These are phyloP conservation scores for Strongylocentrotus purpuratus DNA, from an alignment of 35 echinoderm and acorn worm genomes.

Conservation along the genomic window DNA sequence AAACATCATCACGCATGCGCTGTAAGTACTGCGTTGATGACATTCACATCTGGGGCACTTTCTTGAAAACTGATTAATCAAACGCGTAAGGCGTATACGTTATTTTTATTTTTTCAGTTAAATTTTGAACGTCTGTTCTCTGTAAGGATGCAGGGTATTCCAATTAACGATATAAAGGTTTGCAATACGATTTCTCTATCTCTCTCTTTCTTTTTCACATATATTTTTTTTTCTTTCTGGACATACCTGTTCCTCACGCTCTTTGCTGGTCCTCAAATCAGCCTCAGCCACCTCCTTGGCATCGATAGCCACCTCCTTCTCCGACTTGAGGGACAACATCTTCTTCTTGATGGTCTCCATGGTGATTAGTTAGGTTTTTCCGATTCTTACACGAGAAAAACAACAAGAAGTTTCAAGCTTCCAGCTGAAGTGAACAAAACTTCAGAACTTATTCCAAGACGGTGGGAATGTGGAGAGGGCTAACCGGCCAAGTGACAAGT, in stretches of 20 bases:
- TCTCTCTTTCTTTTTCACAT: not conserved
- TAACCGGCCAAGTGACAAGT: constrained; percentile 42
- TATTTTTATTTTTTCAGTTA: not conserved
- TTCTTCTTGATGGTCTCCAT: constrained; percentile 92
- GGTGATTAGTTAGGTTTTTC: constrained; percentile 36
- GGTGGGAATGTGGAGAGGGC: constrained; percentile 52
- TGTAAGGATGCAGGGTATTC: too few species aligned
- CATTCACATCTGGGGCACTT: not conserved
- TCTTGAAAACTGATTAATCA: not conserved
- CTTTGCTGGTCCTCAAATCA: constrained; percentile 59
- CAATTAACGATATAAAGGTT: too few species aligned
- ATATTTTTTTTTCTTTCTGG: not conserved
- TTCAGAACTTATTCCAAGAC: not conserved
- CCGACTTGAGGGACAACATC: constrained; percentile 71
- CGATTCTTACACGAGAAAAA: constrained; percentile 26
- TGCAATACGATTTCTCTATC: not conserved
- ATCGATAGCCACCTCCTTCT: constrained; percentile 75
- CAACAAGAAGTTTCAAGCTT: constrained; percentile 27
- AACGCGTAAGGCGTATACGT: not conserved
- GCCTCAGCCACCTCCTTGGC: constrained; percentile 69
- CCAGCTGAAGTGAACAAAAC: constrained; percentile 8
- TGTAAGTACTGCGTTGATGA: not conserved
- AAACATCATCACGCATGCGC: not conserved
- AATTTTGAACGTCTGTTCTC: too few species aligned
- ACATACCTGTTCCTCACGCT: constrained; percentile 73